These are phyloP conservation scores for Acomys russatus DNA, from an alignment of 2,797 vertebrate genomes.

Conservation along the genomic window DNA sequence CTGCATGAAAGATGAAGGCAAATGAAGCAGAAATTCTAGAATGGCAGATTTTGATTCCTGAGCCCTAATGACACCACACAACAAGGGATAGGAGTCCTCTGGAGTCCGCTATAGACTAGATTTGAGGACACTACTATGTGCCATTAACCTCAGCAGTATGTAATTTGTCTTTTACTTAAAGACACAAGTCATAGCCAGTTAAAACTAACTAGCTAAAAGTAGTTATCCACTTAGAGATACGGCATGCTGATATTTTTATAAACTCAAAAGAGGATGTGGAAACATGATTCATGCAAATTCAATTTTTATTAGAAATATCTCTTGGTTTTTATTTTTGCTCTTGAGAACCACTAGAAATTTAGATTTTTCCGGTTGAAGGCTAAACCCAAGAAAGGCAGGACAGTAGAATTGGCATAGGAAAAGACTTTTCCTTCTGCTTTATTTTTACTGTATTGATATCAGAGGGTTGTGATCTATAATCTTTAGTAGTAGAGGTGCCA, in stretches of 20 bases:
- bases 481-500: neutral
- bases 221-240: neutral
- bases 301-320: slow-evolving; percentile 34
- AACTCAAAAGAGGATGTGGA: neutral
- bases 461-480: neutral
- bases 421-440: neutral
- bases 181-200: neutral
- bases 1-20: neutral
- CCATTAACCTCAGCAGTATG: neutral
- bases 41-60: neutral
- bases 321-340: slow-evolving; percentile 35
- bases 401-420: neutral
- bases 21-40: neutral
- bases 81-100: neutral
- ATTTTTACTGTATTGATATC: neutral
- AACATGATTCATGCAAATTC: neutral
- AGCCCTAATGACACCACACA: neutral
- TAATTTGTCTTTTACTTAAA: neutral
- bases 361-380: neutral
- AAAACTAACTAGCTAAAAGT: neutral
- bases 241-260: neutral
- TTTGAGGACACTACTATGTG: neutral
- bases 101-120: neutral
- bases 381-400: neutral
- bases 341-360: slow-evolving; percentile 14